Base-by-base conservation (phyloP, 2,113 vertebrate species). In the Alouatta palliata region DNA sequence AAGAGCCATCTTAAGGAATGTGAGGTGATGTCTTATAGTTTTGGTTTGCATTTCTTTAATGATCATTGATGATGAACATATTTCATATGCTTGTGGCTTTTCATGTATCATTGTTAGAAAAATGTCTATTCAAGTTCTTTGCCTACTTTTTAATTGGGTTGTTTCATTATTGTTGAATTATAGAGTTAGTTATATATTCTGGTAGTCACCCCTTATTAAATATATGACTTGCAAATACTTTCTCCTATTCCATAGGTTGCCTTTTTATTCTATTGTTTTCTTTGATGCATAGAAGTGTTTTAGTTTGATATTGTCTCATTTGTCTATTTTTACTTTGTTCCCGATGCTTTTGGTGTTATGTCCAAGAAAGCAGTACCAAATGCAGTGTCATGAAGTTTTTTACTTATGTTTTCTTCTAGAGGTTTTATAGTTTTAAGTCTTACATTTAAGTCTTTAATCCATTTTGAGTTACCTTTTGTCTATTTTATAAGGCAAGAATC, bases 381-480 rank as follows among this genome's bases (percentile, higher is more conserved):
- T 89, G 16, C 35, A 66, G 0, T 37, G 35, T 75, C 12, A 27
- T 45, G 45, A 91, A 47, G 27, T 40, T 82, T 87, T 87, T 75
- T 23, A 21, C 37, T 17, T 52, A 21, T 76, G 1, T 61, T 87
- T 95, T 83, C 82, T 79, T 79, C 66, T 30, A 66, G 64, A 35
- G 85, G 40, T 64, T 86, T 70, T 93, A 71, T 73, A 45, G 23
- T 73, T 77, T 90, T 73, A 96, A 77, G 20, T 64, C 32, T 82
- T 81, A 68, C 1, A 49, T 75, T 87, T 95, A 75, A n/a, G 35
- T 77, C 52, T 76, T 76, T 81, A 87, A 45, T 56, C 64, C 86
- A 80, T 83, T 90, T 92, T 70, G 16, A 90, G 75, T 96, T 90
- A 27, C 70, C 84, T 85, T 94, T 91, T 91, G 58, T 95, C 14